These are phyloP conservation scores for Aphelocoma coerulescens DNA, from an alignment of 2,113 vertebrate species.

Conservation along the genomic window DNA sequence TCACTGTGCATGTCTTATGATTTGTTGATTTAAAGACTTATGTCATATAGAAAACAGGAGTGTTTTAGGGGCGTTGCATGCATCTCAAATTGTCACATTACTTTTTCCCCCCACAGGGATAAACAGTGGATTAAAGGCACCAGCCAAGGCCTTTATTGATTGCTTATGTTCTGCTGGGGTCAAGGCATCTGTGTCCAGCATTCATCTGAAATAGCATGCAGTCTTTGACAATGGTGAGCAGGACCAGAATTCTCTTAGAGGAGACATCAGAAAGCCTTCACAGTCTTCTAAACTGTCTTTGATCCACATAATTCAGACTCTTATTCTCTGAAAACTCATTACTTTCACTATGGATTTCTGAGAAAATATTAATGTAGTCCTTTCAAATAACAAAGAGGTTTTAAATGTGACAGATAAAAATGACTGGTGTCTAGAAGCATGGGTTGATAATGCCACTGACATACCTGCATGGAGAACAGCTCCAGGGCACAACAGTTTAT, in stretches of 20 bases:
- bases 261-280: neutral
- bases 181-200: neutral
- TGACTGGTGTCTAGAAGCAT: neutral
- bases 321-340: neutral
- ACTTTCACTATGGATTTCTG: neutral
- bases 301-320: neutral
- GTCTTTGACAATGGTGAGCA: neutral
- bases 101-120: neutral
- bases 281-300: neutral
- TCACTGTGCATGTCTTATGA: neutral
- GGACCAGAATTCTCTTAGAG: neutral
- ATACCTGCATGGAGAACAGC: neutral
- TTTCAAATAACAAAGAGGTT: neutral
- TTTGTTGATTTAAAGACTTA: neutral
- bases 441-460: neutral
- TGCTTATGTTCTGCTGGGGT: neutral
- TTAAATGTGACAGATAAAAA: neutral
- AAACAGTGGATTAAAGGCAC: neutral
- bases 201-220: neutral
- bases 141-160: neutral
- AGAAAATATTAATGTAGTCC: neutral
- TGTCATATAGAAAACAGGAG: neutral
- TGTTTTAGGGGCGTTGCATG: neutral
- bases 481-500: neutral
- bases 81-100: neutral